Percentiles rank a stretch among this genome's conserved stretches.
These are phyloP conservation scores for Caenorhabditis afra DNA, from an alignment of 2,888 invertebrate species.

Conservation along the genomic window DNA sequence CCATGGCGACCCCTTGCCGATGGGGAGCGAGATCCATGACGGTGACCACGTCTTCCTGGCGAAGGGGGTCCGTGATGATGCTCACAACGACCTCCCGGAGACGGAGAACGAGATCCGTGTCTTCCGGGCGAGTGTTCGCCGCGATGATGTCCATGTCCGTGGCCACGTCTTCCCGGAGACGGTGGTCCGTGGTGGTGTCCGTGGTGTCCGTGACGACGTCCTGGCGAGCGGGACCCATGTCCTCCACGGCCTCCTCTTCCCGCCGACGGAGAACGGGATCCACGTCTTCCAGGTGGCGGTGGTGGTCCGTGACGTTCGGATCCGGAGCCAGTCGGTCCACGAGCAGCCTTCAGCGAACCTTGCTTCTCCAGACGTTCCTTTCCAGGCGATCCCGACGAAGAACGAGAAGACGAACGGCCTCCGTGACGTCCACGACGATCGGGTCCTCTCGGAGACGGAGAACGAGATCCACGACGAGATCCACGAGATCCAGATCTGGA, in stretches of 20 bases:
- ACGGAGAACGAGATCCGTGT: no score
- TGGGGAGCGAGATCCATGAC: neutral
- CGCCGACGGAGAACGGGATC: no score
- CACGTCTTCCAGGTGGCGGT: no score
- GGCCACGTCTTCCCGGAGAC: neutral
- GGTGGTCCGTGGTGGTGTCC: constrained; percentile 21
- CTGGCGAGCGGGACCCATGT: neutral
- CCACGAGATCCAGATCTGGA: constrained; percentile 15
- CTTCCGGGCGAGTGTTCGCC: no score
- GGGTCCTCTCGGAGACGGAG: constrained; percentile 8
- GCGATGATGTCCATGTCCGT: no score
- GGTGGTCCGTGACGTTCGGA: neutral
- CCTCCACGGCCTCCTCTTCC: neutral
- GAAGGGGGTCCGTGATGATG: neutral
- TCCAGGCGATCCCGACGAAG: no score
- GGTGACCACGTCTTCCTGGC: neutral
- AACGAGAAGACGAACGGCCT: no score
- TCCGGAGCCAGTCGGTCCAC: no score
- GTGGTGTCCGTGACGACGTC: neutral
- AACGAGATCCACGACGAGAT: constrained; percentile 4
- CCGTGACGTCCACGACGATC: constrained; percentile 2
- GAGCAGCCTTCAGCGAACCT: no score
- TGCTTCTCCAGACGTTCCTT: no score
- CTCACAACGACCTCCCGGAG: no score
- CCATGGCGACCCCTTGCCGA: neutral